Base-by-base conservation (phyloP, 2,797 vertebrate genomes). In the Macropodus opercularis region DNA sequence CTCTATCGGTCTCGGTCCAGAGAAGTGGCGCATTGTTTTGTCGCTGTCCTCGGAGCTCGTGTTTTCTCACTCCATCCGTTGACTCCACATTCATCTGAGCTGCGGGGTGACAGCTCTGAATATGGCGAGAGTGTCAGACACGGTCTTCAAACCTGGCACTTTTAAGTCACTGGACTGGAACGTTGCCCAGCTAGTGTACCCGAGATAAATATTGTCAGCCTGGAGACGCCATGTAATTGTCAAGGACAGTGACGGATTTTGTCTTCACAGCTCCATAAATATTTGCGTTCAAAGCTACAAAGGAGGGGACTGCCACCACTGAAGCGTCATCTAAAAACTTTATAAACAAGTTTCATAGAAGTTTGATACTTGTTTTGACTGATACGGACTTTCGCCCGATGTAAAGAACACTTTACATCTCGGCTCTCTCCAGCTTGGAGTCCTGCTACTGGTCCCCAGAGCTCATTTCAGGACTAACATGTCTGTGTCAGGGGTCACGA, bases 401-500 rank as follows among this genome's bases (percentile, higher is more conserved):
- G n/a, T 75, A 42, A 75, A 73, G 22, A 31, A 55, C 38, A 43
- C 19, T 27, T 36, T 48, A 35, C 69, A 2, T 63, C 69, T 50
- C 68, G 61, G 53, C 61, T 58, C 60, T 72, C 71, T 70, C 22
- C 40, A 53, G 52, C 62, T 69, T 10, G 43, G 63, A 81, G 64
- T 41, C 60, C 58, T 42, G 48, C 64, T 32, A 59, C 56, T 22
- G 64, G 74, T 56, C 73, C 61, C 50, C 59, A 21, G 46, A 57
- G 65, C 41, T 44, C n/a, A 21, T 51, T 53, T 53, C 46, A 69
- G 67, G 82, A 46, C 50, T 62, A 85, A 53, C 31, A 93, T 93
- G 92, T 92, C 91, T 73, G 85, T 72, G 65, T 80, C 89, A 18
- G 92, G 88, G 51, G 69, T 85, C 61, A 83, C 90, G 0, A 85